A percentile compares a stretch with the other conserved stretches of the same genome.
phyloP scores from a whole-genome alignment of 2,888 invertebrate species.

The Schizaphis graminum region DNA sequence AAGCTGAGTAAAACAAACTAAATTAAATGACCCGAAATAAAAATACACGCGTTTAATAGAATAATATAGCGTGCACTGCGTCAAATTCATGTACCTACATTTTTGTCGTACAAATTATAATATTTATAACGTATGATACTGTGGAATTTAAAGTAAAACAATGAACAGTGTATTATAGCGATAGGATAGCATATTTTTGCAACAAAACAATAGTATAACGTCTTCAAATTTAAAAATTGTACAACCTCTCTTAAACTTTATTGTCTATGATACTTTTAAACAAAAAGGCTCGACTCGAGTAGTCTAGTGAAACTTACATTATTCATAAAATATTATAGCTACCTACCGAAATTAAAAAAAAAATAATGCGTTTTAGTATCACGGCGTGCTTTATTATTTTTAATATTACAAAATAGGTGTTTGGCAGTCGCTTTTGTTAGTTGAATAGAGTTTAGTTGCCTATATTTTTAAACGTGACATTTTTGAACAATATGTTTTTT shows the following conservation, averaged over 20 bases:
- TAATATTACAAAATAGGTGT: background rate
- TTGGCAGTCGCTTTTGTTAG: background rate
- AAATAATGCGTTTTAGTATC: background rate
- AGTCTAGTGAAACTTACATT: background rate
- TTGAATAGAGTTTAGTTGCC: background rate
- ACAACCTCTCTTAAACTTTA: background rate
- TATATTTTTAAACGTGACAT: slow-evolving; percentile 2
- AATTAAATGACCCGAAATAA: background rate
- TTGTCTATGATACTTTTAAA: slow-evolving; percentile 23
- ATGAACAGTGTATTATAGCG: background rate
- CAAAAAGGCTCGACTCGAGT: background rate
- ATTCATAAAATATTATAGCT: background rate
- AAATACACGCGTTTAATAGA: background rate
- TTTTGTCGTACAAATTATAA: background rate
- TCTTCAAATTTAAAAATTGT: slow-evolving; percentile 30
- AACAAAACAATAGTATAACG: background rate
- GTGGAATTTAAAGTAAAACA: background rate
- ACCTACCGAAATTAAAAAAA: background rate
- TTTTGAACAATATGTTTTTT: background rate
- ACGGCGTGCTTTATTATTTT: background rate
- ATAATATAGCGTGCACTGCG: background rate
- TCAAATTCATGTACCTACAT: background rate
- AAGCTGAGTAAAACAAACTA: background rate
- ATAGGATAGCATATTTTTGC: background rate
- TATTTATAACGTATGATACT: background rate